Evolutionary conservation across 2,888 invertebrate species (phyloP).

Genomic region (Lycaena phlaeas): DNA sequence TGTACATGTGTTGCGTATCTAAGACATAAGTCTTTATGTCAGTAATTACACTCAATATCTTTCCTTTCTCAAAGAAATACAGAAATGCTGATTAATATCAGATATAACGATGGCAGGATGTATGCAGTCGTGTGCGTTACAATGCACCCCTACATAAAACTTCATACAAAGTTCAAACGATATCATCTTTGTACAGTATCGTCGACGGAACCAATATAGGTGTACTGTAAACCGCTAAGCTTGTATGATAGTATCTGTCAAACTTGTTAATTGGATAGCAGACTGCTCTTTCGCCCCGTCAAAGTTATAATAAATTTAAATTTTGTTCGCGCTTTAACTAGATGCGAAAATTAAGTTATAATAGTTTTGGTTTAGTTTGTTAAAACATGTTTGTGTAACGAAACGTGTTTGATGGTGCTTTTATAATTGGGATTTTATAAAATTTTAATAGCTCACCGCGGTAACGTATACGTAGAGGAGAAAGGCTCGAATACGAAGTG

Average conservation of each 20-base stretch:
- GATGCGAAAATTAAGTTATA: constrained; percentile 11
- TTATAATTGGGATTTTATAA: no score
- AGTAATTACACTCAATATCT: no score
- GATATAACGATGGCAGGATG: no score
- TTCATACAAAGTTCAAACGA: no score
- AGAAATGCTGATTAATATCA: no score
- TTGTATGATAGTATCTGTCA: neutral
- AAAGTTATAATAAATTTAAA: constrained; percentile 14
- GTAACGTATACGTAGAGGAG: no score
- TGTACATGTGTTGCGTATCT: no score
- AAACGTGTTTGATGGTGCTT: neutral
- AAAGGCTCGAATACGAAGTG: no score
- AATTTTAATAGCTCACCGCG: no score
- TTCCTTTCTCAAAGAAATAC: no score
- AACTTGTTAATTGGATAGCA: constrained; percentile 12
- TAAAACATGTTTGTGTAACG: neutral
- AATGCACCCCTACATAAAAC: no score
- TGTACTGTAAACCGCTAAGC: neutral
- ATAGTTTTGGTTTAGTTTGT: constrained; percentile 8
- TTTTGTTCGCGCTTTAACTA: constrained; percentile 9
- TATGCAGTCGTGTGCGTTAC: neutral
- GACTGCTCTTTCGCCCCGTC: constrained; percentile 8
- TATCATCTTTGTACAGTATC: neutral
- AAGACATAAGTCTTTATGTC: no score
- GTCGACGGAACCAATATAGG: neutral